A percentile compares a stretch with the other conserved stretches of the same genome.
phyloP scores from a whole-genome alignment of 1,140 invertebrate genomes.

The Bombyx mandarina region DNA sequence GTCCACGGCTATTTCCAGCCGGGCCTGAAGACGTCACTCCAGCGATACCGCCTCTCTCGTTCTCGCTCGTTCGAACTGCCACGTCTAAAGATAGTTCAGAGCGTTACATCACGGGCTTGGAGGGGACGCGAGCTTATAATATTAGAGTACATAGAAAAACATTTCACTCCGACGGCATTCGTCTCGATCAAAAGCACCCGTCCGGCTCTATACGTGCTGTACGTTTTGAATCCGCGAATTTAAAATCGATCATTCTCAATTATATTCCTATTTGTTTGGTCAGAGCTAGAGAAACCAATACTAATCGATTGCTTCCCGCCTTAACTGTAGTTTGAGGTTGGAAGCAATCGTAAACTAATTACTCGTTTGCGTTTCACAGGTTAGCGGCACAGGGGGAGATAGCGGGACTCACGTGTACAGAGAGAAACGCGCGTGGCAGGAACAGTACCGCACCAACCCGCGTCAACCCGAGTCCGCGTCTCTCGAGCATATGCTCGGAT shows the following conservation, averaged over 20 bases:
- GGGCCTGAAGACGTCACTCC: slow-evolving; percentile 37
- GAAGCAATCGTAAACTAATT: slow-evolving; percentile 3
- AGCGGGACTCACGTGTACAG: slow-evolving; percentile 54
- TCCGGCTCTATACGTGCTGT: slow-evolving; percentile 40
- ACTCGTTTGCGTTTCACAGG: slow-evolving; percentile 26
- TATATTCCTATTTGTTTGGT: slow-evolving; percentile 3
- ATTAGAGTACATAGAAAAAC: slow-evolving; percentile 68
- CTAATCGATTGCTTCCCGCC: background rate
- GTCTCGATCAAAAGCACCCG: slow-evolving; percentile 44
- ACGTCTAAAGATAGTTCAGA: slow-evolving; percentile 55
- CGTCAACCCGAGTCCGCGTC: slow-evolving; percentile 61
- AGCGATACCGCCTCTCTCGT: slow-evolving; percentile 41
- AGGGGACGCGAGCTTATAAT: slow-evolving; percentile 68
- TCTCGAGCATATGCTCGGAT: slow-evolving; percentile 70
- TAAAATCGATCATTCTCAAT: slow-evolving; percentile 2
- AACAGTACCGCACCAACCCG: slow-evolving; percentile 61
- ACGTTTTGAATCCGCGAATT: slow-evolving; percentile 26
- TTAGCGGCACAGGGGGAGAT: slow-evolving; percentile 48
- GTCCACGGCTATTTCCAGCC: slow-evolving; percentile 71
- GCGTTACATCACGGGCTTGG: slow-evolving; percentile 64
- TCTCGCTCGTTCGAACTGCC: slow-evolving; percentile 30
- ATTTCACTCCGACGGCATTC: slow-evolving; percentile 64
- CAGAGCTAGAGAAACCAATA: background rate
- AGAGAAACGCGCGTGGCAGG: slow-evolving; percentile 61
- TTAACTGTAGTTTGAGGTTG: background rate